These are phyloP conservation scores for Cephus pygmeus DNA, from an alignment of 2,888 invertebrate species.

Conservation along the genomic window DNA sequence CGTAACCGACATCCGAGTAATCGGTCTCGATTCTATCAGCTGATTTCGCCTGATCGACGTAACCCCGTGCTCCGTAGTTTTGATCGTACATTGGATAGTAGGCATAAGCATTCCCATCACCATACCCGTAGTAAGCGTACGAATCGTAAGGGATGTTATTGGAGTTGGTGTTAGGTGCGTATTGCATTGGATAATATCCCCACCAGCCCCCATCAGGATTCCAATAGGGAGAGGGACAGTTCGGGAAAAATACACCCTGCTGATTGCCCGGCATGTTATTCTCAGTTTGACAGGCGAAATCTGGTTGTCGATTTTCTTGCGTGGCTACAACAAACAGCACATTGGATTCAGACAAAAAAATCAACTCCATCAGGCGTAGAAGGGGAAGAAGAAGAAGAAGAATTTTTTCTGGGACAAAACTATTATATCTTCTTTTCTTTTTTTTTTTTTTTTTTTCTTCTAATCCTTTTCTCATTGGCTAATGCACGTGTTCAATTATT, in stretches of 20 bases:
- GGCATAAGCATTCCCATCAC: slow-evolving; percentile 34
- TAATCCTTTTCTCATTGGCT: not conserved
- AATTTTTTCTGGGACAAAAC: not conserved
- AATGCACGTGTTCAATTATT: too few species aligned
- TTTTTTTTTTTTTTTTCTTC: slow-evolving; percentile 3
- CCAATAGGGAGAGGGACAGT: slow-evolving; percentile 42
- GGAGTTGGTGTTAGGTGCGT: slow-evolving; percentile 20
- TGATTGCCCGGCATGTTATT: slow-evolving; percentile 59
- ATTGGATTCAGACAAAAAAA: slow-evolving; percentile 56
- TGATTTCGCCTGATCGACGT: slow-evolving; percentile 25
- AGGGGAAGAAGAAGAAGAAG: not conserved
- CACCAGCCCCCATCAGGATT: slow-evolving; percentile 48
- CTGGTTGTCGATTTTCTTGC: slow-evolving; percentile 58
- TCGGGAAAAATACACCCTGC: slow-evolving; percentile 42
- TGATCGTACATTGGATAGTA: slow-evolving; percentile 41
- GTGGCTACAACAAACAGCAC: slow-evolving; percentile 65
- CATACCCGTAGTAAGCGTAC: slow-evolving; percentile 31
- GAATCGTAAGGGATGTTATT: slow-evolving; percentile 26
- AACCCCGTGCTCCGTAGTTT: slow-evolving; percentile 16
- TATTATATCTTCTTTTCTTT: not conserved
- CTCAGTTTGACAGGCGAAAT: slow-evolving; percentile 56
- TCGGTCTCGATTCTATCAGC: slow-evolving; percentile 1
- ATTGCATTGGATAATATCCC: slow-evolving; percentile 44
- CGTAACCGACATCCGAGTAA: slow-evolving; percentile 5
- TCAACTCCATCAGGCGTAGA: not conserved